A percentile compares a stretch with the other conserved stretches of the same genome.
Evolutionary conservation across 2,888 invertebrate genomes (phyloP).

Genomic region (Colletes collaris): DNA sequence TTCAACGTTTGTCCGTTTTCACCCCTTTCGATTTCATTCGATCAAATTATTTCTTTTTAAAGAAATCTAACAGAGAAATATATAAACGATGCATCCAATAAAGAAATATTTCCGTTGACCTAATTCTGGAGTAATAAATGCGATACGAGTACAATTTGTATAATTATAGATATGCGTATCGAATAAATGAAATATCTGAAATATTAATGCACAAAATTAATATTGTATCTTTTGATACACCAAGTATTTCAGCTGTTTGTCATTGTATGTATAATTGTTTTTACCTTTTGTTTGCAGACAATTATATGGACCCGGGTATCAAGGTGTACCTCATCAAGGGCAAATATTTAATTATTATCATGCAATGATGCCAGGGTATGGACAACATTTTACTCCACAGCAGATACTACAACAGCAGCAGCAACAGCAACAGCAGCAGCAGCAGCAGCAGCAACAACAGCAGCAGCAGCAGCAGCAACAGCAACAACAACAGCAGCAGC

Average conservation of each 20-base stretch:
- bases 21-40: background rate
- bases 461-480: conserved; percentile 66
- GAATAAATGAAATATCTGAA: background rate
- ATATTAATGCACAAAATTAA: background rate
- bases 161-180: background rate
- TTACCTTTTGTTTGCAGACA: conserved; percentile 70
- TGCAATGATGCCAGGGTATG: conserved; percentile 79
- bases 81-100: background rate
- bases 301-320: conserved; percentile 78
- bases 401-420: conserved; percentile 72
- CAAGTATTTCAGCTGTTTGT: background rate
- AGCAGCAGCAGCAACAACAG: background rate
- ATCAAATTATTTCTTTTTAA: too few relatives aligned
- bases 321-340: conserved; percentile 77
- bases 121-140: conserved; percentile 21
- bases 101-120: conserved; percentile 9
- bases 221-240: background rate
- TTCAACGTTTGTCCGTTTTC: background rate
- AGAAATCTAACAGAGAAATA: background rate
- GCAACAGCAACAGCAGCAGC: conserved; percentile 64
- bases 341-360: conserved; percentile 81
- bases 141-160: background rate
- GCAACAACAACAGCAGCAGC: conserved; percentile 68
- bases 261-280: conserved; percentile 2
- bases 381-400: conserved; percentile 78